Percentiles rank a stretch among this genome's conserved stretches.
phyloP scores from a whole-genome alignment of 2,888 invertebrate genomes.

The Pseudolycoriella hygida region DNA sequence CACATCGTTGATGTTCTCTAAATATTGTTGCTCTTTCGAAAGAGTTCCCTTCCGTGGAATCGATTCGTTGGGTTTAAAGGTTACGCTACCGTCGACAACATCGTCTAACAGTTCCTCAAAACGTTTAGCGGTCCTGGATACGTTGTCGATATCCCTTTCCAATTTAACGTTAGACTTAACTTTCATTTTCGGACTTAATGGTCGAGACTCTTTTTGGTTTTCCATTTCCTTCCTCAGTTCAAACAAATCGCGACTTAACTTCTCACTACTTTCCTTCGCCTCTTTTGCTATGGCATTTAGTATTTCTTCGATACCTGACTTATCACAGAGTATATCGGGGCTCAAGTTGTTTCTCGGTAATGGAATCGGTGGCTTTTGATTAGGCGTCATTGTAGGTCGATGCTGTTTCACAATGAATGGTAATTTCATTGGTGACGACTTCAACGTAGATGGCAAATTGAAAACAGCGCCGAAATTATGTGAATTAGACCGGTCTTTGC shows the following conservation, averaged over 20 bases:
- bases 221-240: conserved; percentile 31
- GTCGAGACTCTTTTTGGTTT: conserved; percentile 8
- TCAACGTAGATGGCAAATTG: conserved; percentile 22
- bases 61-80: conserved; percentile 17
- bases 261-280: conserved; percentile 56
- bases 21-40: conserved; percentile 2
- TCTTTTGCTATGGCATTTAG: conserved; percentile 55
- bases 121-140: conserved; percentile 25
- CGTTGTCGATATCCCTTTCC: conserved; percentile 26
- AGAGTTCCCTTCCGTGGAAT: conserved; percentile 9
- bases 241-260: conserved; percentile 45
- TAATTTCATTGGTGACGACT: conserved; percentile 12
- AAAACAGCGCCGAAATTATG: conserved; percentile 26
- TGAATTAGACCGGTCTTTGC: no score
- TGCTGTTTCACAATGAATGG: conserved; percentile 21
- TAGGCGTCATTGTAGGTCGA: conserved; percentile 19
- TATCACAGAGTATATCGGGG: conserved; percentile 34
- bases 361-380: conserved; percentile 36
- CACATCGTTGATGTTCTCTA: conserved; percentile 17
- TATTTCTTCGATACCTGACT: conserved; percentile 46
- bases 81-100: conserved; percentile 20
- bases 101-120: conserved; percentile 26
- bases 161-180: conserved; percentile 8
- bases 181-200: conserved; percentile 14
- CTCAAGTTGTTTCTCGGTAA: conserved; percentile 30